These are phyloP conservation scores for Clamator glandarius DNA, from an alignment of 2,797 vertebrate genomes.

Conservation along the genomic window DNA sequence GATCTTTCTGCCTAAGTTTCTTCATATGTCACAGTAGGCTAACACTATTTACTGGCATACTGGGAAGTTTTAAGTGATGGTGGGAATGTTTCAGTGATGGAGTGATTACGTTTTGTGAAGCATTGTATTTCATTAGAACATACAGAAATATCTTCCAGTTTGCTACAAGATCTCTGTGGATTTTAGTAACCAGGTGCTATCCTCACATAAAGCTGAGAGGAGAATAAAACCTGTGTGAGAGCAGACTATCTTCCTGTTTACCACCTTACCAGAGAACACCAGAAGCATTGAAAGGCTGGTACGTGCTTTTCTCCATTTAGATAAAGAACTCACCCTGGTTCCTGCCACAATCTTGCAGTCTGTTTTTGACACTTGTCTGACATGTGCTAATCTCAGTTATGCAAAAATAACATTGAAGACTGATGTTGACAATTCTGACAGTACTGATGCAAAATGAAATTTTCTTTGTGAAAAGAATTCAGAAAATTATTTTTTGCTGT, in stretches of 20 bases:
- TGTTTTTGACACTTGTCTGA: neutral
- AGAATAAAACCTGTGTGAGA: neutral
- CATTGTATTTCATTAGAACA: neutral
- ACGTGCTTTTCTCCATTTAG: neutral
- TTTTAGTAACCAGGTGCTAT: neutral
- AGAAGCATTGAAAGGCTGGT: neutral
- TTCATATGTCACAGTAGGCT: neutral
- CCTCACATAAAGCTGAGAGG: neutral
- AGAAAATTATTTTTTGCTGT: neutral
- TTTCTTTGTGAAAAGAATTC: neutral
- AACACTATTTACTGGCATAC: neutral
- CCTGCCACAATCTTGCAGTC: neutral
- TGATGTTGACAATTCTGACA: neutral
- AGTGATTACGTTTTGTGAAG: neutral
- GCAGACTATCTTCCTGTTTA: constrained; percentile 18
- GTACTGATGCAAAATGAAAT: neutral
- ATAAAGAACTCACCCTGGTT: neutral
- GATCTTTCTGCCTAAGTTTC: neutral
- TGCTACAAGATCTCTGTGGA: neutral
- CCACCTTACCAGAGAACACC: neutral
- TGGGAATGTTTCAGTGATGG: neutral
- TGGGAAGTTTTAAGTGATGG: neutral
- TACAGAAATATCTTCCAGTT: neutral
- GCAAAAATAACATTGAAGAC: neutral
- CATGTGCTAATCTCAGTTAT: neutral